phyloP scores from a whole-genome alignment of 1,140 invertebrate species.

The Sipha flava region DNA sequence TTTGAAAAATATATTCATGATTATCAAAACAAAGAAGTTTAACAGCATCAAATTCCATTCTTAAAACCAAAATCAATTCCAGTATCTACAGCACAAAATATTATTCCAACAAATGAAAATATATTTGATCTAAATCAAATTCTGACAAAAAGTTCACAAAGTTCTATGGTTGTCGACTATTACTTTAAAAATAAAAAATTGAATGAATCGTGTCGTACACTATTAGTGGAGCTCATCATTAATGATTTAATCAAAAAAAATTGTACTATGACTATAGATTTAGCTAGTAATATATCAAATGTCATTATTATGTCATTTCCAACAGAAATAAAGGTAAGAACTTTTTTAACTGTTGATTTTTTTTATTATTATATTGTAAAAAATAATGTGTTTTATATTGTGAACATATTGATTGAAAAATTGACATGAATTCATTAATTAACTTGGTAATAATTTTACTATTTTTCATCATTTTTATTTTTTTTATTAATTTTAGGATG shows the following conservation, averaged over 20 bases:
- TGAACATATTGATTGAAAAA: too few species aligned
- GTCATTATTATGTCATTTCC: neutral
- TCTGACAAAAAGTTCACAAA: neutral
- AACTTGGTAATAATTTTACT: neutral
- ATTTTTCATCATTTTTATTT: too few species aligned
- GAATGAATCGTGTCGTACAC: neutral
- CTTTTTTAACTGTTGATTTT: neutral
- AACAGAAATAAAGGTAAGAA: neutral
- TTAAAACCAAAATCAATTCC: neutral
- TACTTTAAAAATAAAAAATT: neutral
- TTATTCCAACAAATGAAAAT: neutral
- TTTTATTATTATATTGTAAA: too few species aligned
- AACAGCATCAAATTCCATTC: too few species aligned
- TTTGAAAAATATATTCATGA: neutral
- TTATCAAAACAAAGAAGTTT: too few species aligned
- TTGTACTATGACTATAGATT: neutral
- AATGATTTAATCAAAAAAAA: neutral
- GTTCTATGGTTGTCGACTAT: neutral
- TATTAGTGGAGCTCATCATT: neutral
- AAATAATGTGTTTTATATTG: too few species aligned
- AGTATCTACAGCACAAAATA: neutral
- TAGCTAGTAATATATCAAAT: neutral
- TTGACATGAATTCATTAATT: too few species aligned
- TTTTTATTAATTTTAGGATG: neutral
- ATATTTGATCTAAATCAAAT: neutral